Evolutionary conservation across 64 coral and sea anemone genomes (phyloP).

Genomic region (Stylophora pistillata): DNA sequence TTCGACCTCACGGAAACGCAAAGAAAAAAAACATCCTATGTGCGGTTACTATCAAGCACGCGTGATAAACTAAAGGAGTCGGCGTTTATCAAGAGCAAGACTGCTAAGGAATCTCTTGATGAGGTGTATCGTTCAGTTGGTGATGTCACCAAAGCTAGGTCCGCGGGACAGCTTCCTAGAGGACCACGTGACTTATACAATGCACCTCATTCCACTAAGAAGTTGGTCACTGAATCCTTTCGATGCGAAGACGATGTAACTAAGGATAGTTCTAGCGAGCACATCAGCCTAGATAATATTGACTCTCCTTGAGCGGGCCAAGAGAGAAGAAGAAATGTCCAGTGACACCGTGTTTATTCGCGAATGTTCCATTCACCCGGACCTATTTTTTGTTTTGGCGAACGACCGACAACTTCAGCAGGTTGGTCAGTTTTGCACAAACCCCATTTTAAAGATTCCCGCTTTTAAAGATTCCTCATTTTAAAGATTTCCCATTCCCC

Average conservation of each 20-base stretch:
- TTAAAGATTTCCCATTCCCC: too few species aligned
- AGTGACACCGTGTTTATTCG: constrained; percentile 51
- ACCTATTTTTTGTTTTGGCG: constrained; percentile 49
- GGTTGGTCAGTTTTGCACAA: constrained; percentile 52
- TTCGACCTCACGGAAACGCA: constrained; percentile 46
- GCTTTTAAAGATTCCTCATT: too few species aligned
- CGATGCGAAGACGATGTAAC: not conserved
- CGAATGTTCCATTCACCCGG: constrained; percentile 47
- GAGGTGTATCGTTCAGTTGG: constrained; percentile 50
- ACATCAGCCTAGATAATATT: constrained; percentile 25
- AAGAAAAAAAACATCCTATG: constrained; percentile 58
- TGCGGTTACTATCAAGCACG: constrained; percentile 37
- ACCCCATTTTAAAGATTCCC: too few species aligned
- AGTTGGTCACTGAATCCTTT: constrained; percentile 10
- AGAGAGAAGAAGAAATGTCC: constrained; percentile 48
- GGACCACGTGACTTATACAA: constrained; percentile 69
- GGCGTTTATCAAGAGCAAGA: constrained; percentile 42
- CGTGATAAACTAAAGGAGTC: constrained; percentile 40
- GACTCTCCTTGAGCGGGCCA: constrained; percentile 56
- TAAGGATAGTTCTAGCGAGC: not conserved
- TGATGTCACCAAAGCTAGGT: constrained; percentile 46
- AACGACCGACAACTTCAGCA: constrained; percentile 49
- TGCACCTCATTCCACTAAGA: constrained; percentile 44
- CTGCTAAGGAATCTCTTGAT: constrained; percentile 52
- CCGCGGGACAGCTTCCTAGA: constrained; percentile 46